A percentile compares a stretch with the other conserved stretches of the same genome.
Conservation (phyloP, 2,113 vertebrate genomes). For the Tragelaphus buxtoni region DNA sequence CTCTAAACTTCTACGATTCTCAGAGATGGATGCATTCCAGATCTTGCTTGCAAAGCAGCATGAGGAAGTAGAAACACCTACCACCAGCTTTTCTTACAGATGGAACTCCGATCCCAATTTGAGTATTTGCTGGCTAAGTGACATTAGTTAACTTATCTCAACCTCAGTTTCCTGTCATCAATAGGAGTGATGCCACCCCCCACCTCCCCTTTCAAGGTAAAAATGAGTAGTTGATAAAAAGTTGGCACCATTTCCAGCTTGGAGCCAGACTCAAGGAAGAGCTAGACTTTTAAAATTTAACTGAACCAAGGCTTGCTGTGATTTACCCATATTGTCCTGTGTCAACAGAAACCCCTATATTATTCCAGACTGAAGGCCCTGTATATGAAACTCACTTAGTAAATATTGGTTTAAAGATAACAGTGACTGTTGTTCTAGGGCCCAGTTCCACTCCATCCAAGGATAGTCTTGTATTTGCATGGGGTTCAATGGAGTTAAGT, state of each 20-base stretch:
- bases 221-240: neutral
- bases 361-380: neutral
- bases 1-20: neutral
- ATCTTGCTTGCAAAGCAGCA: neutral
- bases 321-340: neutral
- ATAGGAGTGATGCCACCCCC: neutral
- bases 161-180: neutral
- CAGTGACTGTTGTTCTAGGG: neutral
- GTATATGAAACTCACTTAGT: neutral
- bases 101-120: neutral
- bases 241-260: neutral
- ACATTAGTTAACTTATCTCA: neutral
- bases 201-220: neutral
- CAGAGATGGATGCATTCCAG: neutral
- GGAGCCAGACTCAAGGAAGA: neutral
- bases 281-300: neutral
- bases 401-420: neutral
- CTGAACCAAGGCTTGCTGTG: neutral
- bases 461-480: neutral
- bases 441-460: neutral
- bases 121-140: neutral
- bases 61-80: neutral
- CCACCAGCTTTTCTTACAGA: neutral
- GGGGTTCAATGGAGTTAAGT: neutral
- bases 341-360: neutral